Base-by-base conservation (phyloP, 2,888 invertebrate genomes). In the Lepas anatifera region DNA sequence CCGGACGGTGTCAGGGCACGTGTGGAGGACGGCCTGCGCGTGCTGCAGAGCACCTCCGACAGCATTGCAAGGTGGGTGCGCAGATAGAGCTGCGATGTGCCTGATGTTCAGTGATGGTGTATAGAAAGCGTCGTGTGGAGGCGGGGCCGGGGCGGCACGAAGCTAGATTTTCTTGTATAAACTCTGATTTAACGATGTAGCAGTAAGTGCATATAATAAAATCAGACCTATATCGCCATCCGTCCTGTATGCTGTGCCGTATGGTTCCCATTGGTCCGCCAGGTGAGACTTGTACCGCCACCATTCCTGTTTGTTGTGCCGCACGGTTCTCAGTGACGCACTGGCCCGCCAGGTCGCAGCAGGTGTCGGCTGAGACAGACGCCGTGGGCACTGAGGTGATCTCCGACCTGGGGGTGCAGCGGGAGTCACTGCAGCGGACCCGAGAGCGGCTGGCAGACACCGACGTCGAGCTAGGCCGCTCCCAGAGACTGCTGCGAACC, bases 351-450 rank as follows among this genome's bases (percentile, higher is more conserved):
- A 69, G 71, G 29, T 73, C 73, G 6, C 71, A 70, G 74, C 86
- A 85, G 76, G 84, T 90, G 66, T 89, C 91, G 0, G 84, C 87
- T 4, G 91, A 93, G 81, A 90, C 90, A 0, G 92, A 92, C 80
- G 84, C 85, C 76, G 85, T 92, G 73, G 92, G 90, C 10, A 85
- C 86, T 1, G 88, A 87, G 77, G 89, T 91, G 2, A 83, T 92
- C 11, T 84, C 85, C 0, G 92, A 92, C 75, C 80, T 93, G 48
- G 86, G 86, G 2, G 85, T 84, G 72, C 92, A 92, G 79, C 80
- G 92, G 70, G 91, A 92, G 77, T 83, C 88, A 0, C 79, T 93
- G 6, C 77, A 87, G 7, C 80, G 89, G 71, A 81, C 83, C 11
- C 79, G 80, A 75, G 84, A 84, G 69, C 83, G 90, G 72, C 81